Evolutionary conservation across 2,888 invertebrate species (phyloP).

Genomic region (Lasioglossum lativentre): DNA sequence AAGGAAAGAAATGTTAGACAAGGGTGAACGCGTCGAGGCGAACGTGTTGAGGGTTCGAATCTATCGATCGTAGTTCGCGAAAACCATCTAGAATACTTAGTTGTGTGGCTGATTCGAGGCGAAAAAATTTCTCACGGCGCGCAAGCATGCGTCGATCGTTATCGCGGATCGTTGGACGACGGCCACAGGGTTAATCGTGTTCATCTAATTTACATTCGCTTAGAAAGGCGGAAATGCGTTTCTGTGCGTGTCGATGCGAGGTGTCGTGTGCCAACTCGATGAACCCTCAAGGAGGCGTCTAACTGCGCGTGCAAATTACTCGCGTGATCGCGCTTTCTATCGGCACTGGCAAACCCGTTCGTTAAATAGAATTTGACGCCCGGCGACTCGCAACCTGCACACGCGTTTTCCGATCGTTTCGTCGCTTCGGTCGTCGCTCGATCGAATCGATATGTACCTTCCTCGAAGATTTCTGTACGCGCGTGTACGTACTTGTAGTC

Average conservation of each 20-base stretch:
- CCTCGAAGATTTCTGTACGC: conserved; percentile 15
- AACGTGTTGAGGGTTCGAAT: neutral
- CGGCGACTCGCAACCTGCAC: neutral
- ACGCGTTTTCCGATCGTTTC: conserved; percentile 18
- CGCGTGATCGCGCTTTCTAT: conserved; percentile 66
- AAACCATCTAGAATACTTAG: neutral
- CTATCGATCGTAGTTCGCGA: neutral
- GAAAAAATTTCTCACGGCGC: conserved; percentile 54
- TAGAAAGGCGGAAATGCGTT: conserved; percentile 77
- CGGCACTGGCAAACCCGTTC: conserved; percentile 29
- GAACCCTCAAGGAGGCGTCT: conserved; percentile 39
- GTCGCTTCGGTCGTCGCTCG: conserved; percentile 10
- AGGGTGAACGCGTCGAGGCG: neutral
- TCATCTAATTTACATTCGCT: conserved; percentile 69
- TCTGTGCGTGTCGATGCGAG: conserved; percentile 47
- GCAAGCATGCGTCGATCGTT: conserved; percentile 40
- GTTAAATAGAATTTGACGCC: conserved; percentile 51
- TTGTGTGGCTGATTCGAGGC: neutral
- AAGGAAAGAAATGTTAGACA: neutral
- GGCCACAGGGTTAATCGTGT: conserved; percentile 61
- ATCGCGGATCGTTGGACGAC: conserved; percentile 47
- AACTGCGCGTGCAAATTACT: conserved; percentile 64
- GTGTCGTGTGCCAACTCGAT: conserved; percentile 55
- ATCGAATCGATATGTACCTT: conserved; percentile 37
- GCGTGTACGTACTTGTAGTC: conserved; percentile 5